A percentile compares a stretch with the other conserved stretches of the same genome.
These are phyloP conservation scores for Bombylius discolor DNA, from an alignment of 2,888 invertebrate species.

Conservation along the genomic window DNA sequence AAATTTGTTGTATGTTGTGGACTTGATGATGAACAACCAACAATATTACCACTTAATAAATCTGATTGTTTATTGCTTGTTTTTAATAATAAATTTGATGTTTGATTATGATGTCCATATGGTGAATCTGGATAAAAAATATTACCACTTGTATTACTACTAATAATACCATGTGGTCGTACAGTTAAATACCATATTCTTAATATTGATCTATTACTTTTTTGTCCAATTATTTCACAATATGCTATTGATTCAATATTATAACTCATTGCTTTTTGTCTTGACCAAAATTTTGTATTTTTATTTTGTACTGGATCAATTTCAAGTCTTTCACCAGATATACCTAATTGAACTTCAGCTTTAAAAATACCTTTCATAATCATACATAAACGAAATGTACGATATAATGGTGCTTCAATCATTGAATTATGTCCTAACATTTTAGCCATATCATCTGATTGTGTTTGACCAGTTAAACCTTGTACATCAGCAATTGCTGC, in stretches of 20 bases:
- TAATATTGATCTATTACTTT: constrained; percentile 57
- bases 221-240: constrained; percentile 71
- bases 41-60: background rate
- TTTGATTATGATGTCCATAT: background rate
- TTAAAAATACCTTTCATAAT: constrained; percentile 69
- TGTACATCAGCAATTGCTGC: constrained; percentile 34
- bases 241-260: constrained; percentile 77
- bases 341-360: constrained; percentile 72
- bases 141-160: background rate
- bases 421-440: constrained; percentile 63
- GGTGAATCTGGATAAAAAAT: constrained; percentile 14
- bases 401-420: constrained; percentile 78
- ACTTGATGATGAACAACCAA: constrained; percentile 22
- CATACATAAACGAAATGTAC: constrained; percentile 64
- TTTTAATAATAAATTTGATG: background rate
- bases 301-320: constrained; percentile 68
- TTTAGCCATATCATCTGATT: constrained; percentile 45
- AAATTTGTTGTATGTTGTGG: constrained; percentile 28
- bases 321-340: constrained; percentile 83
- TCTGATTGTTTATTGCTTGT: background rate
- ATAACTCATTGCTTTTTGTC: constrained; percentile 69
- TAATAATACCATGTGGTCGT: constrained; percentile 20
- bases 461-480: constrained; percentile 16
- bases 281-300: constrained; percentile 50
- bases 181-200: constrained; percentile 54